phyloP scores from a whole-genome alignment of 2,888 invertebrate species.

The Oeneis ivallda region DNA sequence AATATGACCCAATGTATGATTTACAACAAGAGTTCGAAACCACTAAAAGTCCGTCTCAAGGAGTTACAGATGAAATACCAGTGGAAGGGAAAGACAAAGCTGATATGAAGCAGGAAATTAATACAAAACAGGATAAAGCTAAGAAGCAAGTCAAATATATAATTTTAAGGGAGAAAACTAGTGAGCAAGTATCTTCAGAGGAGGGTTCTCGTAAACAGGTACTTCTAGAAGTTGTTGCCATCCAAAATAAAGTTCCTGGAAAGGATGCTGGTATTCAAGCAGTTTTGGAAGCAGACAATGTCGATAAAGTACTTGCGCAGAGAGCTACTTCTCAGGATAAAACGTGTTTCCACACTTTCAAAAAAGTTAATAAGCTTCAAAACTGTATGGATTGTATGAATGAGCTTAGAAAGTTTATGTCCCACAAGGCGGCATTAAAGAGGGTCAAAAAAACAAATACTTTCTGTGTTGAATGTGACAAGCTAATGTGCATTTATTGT shows the following conservation, averaged over 20 bases:
- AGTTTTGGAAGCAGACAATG: neutral
- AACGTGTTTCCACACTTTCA: neutral
- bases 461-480: constrained; percentile 7
- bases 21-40: neutral
- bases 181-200: neutral
- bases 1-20: neutral
- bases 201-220: neutral
- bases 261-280: neutral
- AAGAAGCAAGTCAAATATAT: neutral
- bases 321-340: neutral
- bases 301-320: neutral
- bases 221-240: neutral
- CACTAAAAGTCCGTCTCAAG: neutral
- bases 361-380: neutral
- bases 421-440: neutral
- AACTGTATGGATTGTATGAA: constrained; percentile 1
- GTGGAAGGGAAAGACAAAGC: neutral
- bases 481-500: neutral
- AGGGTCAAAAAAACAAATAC: neutral
- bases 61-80: neutral
- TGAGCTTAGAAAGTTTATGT: neutral
- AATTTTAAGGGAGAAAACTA: neutral
- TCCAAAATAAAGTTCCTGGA: neutral
- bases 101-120: neutral
- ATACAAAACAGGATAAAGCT: neutral